A percentile compares a stretch with the other conserved stretches of the same genome.
Evolutionary conservation across 2,888 invertebrate genomes (phyloP).

Genomic region (Seira musarum): DNA sequence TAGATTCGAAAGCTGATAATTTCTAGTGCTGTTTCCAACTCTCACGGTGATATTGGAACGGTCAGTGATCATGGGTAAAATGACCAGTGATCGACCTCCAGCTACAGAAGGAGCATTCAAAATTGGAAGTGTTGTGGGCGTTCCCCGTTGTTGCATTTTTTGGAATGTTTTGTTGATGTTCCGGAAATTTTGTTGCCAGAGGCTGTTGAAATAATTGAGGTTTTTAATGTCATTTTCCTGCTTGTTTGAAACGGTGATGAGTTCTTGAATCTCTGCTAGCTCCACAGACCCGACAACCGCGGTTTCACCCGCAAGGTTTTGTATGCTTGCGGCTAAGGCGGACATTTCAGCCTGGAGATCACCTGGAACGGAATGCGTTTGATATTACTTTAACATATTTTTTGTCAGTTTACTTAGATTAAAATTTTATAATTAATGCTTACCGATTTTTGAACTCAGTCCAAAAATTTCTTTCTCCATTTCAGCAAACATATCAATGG

Average conservation of each 20-base stretch:
- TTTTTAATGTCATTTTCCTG: slow-evolving; percentile 39
- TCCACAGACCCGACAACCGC: background rate
- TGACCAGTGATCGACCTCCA: background rate
- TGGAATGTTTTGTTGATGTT: slow-evolving; percentile 34
- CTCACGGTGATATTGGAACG: background rate
- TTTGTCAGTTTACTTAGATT: no score
- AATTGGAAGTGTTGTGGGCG: slow-evolving; percentile 5
- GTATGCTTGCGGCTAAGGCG: background rate
- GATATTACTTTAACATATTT: no score
- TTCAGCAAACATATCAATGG: slow-evolving; percentile 31
- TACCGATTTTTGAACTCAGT: slow-evolving; percentile 19
- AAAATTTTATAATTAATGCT: background rate
- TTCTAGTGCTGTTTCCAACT: background rate
- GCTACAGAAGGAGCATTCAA: background rate
- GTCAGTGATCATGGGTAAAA: background rate
- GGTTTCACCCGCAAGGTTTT: slow-evolving; percentile 2
- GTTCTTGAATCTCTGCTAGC: slow-evolving; percentile 19
- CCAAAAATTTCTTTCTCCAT: slow-evolving; percentile 20
- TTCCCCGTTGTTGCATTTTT: slow-evolving; percentile 5
- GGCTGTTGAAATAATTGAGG: slow-evolving; percentile 27
- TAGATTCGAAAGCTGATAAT: background rate
- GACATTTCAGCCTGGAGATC: slow-evolving; percentile 21
- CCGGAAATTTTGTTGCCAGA: slow-evolving; percentile 43
- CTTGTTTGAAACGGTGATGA: slow-evolving; percentile 28
- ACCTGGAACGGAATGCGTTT: background rate